Evolutionary conservation across 2,888 invertebrate genomes (phyloP).

Genomic region (Trileptium ribeirensis): DNA sequence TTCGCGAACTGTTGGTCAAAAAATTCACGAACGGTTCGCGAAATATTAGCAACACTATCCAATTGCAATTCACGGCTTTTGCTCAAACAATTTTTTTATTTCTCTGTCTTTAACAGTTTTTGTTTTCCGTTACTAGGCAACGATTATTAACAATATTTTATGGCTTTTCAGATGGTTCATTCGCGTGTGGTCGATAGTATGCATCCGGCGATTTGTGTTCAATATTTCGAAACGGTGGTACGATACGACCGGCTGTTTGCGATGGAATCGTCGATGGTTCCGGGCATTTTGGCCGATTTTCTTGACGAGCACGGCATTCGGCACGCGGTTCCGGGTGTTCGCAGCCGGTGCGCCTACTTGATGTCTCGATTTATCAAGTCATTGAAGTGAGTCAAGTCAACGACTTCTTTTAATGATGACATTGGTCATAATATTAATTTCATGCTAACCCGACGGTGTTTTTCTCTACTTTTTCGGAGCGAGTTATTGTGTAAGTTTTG

Average conservation of each 20-base stretch:
- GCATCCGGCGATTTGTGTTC: conserved; percentile 55
- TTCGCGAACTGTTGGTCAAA: no score
- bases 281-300: conserved; percentile 56
- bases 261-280: conserved; percentile 55
- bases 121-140: no score
- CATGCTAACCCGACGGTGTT: no score
- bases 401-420: conserved; percentile 33
- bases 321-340: conserved; percentile 54
- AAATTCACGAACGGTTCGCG: no score
- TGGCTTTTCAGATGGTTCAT: neutral
- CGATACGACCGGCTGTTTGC: conserved; percentile 59
- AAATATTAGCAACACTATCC: no score
- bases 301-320: conserved; percentile 57
- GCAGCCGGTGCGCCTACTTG: conserved; percentile 58
- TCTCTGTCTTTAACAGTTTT: no score
- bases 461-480: no score
- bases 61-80: no score
- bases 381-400: conserved; percentile 53
- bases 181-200: conserved; percentile 38
- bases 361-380: conserved; percentile 59
- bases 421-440: conserved; percentile 3
- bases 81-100: no score
- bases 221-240: conserved; percentile 57
- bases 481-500: no score
- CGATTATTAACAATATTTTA: no score